Evolutionary conservation across 2,888 invertebrate genomes (phyloP).

Genomic region (Tanytarsus gracilentus): DNA sequence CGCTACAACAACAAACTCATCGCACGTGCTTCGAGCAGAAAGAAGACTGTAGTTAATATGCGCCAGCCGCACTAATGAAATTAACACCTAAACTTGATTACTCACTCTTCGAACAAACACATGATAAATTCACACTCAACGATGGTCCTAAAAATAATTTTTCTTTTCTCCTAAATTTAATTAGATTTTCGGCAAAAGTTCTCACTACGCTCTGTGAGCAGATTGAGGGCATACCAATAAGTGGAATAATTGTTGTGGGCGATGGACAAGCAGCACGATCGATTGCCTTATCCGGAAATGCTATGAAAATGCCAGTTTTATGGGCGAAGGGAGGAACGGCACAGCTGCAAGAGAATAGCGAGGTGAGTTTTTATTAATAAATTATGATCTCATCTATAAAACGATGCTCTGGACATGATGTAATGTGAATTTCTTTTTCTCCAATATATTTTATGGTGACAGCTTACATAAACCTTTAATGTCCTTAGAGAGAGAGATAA

Average conservation of each 20-base stretch:
- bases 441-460: no score
- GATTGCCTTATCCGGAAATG: conserved; percentile 34
- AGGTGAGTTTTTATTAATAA: conserved; percentile 32
- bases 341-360: conserved; percentile 33
- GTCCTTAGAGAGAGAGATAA: no score
- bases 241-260: conserved; percentile 35
- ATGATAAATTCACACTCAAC: background rate
- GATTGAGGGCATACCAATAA: conserved; percentile 34
- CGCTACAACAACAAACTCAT: no score
- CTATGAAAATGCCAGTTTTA: conserved; percentile 35
- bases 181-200: conserved; percentile 35
- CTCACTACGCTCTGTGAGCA: conserved; percentile 35
- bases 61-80: background rate
- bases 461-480: no score
- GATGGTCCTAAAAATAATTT: background rate
- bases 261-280: conserved; percentile 36
- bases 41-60: no score
- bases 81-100: background rate
- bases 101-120: background rate
- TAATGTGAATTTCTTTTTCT: background rate
- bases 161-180: conserved; percentile 1
- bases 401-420: background rate
- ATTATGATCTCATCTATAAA: background rate
- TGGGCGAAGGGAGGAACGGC: conserved; percentile 36
- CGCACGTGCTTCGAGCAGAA: no score